Evolutionary conservation across 2,113 vertebrate genomes (phyloP), one percentile per base, ranked within the genome.

Genomic region (Tetrax tetrax): DNA sequence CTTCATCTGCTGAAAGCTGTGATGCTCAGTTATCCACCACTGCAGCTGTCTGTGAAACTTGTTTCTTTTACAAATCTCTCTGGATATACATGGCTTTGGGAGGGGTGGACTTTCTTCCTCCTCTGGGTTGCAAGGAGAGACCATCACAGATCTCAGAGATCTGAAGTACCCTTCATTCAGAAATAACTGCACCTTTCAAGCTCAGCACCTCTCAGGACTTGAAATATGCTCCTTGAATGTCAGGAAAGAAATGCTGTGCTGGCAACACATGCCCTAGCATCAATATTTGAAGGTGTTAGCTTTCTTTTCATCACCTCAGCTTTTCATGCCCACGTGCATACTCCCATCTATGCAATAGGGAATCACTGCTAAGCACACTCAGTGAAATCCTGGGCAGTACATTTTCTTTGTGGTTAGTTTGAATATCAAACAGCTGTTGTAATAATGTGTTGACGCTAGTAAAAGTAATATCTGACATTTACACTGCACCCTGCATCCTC

Each of bases 151-250:
- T 68, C 64, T 57, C 28, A 19, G 57, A 89, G 37, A 37, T 91
- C 63, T 95, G 82, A 91, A 95, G 93, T 70, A 83, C 71, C 51
- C 50, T 95, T 88, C 64, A 63, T 90, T 90, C 82, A 76, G 78
- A 92, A 95, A 87, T 59, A 86, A 53, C 37, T 88, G 66, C 43
- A 86, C n/a, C 75, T 95, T 96, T 92, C 85, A 92, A 92, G 63
- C 51, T 77, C 54, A 86, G 64, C 64, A 78, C 37, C 75, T 96
- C 92, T 96, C 54, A 74, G 63, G 54, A 91, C 51, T 83, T 88
- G 43, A 94, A 90, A 90, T 63, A 54, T 54, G 50, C 41, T 93
- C 63, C 82, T 90, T 94, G 68, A 95, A 83, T 79, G 50, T 72
- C 92, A 88, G 66, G 63, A 86, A 29, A 91, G 85, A 94, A 95